phyloP scores from a whole-genome alignment of 2,113 vertebrate genomes.

The Zootoca vivipara region DNA sequence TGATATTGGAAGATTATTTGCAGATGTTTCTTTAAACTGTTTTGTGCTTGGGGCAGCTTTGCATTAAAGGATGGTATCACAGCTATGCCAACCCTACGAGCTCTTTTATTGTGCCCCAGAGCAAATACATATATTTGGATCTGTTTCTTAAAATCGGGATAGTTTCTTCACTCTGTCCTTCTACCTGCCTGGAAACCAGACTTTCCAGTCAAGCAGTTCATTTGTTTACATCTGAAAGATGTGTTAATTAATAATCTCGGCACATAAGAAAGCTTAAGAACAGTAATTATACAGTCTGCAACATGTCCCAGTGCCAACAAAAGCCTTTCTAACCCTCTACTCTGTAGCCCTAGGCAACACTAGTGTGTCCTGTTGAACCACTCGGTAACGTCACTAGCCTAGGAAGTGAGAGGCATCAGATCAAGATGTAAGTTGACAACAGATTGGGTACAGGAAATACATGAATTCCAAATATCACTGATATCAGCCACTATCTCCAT shows the following conservation, averaged over 20 bases:
- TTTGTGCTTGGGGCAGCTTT: neutral
- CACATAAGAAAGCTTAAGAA: constrained; percentile 27
- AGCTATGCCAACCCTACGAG: neutral
- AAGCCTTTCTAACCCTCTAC: neutral
- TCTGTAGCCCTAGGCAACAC: neutral
- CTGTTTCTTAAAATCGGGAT: constrained; percentile 1
- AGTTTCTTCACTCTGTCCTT: neutral
- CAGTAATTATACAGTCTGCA: constrained; percentile 17
- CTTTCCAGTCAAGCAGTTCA: constrained; percentile 16
- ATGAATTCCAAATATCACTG: neutral
- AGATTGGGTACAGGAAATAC: neutral
- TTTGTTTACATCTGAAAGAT: constrained; percentile 36
- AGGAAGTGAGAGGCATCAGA: rapidly evolving
- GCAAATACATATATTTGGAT: neutral
- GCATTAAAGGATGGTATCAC: neutral
- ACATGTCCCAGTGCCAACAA: constrained; percentile 9
- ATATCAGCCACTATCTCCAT: neutral
- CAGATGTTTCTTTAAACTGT: neutral
- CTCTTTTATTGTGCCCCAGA: neutral
- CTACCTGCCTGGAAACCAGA: constrained; percentile 11
- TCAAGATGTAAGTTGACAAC: neutral
- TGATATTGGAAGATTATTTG: neutral
- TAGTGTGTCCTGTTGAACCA: neutral
- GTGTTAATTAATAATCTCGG: neutral
- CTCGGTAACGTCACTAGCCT: neutral